Base-by-base conservation (phyloP, 2,113 vertebrate genomes). In the Strix aluco region DNA sequence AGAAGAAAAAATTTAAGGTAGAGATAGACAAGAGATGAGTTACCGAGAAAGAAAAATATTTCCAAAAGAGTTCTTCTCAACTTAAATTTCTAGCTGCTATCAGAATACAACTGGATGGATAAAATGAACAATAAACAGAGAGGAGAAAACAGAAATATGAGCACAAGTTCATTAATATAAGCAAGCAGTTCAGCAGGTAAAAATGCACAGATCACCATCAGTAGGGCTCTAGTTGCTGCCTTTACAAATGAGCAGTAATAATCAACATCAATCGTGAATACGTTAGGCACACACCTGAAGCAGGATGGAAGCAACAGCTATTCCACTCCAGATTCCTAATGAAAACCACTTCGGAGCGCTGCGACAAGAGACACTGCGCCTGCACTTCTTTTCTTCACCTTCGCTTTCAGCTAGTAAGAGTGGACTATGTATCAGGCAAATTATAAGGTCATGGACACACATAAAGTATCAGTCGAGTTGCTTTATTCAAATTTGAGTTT, bases 401-500 rank as follows among this genome's bases (percentile, higher is more conserved):
- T 22, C 0, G 1, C 80, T 55, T 72, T 12, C 79, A 72, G 86
- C 80, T 58, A 26, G 40, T 2, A 65, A 69, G 44, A 54, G 46
- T 18, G 29, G 62, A 67, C 72, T 49, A 11, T 0, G 49, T 25
- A 38, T 72, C 32, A 67, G 52, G 38, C 51, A 84, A 94, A 70
- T 46, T 13, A 14, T 14, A 57, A 75, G 4, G 66, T 78, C 77
- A n/a, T 1, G 5, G 34, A 36, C 30, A 20, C 71, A 67, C 36
- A n/a, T 8, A 52, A 87, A 79, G 47, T 8, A 84, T 69, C 55
- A 81, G 23, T 3, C 0, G 0, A 65, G 15, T 3, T 40, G 54
- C n/a, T 88, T 65, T 88, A 89, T 73, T 40, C 26, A 63, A 54
- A 80, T 61, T 4, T 40, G 59, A 78, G 90, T 75, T 95, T 91